phyloP scores from a whole-genome alignment of 2,113 vertebrate species.

The Dicentrarchus labrax region DNA sequence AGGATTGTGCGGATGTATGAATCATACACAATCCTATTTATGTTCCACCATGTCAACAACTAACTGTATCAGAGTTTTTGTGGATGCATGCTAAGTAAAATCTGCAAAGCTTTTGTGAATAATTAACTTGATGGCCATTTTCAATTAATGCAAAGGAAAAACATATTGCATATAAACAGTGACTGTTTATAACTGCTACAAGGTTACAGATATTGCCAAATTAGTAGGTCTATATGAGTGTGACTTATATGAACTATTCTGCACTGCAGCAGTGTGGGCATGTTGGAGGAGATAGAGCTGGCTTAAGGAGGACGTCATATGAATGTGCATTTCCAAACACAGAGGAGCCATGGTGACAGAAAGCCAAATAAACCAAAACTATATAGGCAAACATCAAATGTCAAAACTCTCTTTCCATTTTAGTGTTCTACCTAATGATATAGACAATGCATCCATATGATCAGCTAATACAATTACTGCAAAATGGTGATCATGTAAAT shows the following conservation, averaged over 20 bases:
- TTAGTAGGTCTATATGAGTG: neutral
- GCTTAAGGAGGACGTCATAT: neutral
- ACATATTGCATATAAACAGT: neutral
- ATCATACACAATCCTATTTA: neutral
- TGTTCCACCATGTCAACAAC: neutral
- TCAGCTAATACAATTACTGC: slow-evolving; percentile 37
- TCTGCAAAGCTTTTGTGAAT: neutral
- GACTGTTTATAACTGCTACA: neutral
- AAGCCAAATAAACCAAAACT: slow-evolving; percentile 58
- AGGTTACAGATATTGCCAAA: neutral
- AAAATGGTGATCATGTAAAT: slow-evolving; percentile 65
- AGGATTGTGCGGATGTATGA: neutral
- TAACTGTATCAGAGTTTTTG: neutral
- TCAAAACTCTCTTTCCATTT: slow-evolving; percentile 9
- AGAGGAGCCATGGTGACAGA: slow-evolving; percentile 40
- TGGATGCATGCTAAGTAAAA: neutral
- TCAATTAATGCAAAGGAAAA: neutral
- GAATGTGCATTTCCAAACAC: slow-evolving; percentile 76
- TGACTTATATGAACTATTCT: neutral
- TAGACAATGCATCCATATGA: slow-evolving; percentile 48
- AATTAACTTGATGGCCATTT: neutral
- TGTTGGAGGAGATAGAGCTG: slow-evolving; percentile 1
- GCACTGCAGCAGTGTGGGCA: neutral
- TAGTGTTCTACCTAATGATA: slow-evolving; percentile 22
- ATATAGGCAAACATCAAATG: slow-evolving; percentile 51